These are phyloP conservation scores for Drosophila atripex DNA, from an alignment of 2,888 invertebrate genomes.

Conservation along the genomic window DNA sequence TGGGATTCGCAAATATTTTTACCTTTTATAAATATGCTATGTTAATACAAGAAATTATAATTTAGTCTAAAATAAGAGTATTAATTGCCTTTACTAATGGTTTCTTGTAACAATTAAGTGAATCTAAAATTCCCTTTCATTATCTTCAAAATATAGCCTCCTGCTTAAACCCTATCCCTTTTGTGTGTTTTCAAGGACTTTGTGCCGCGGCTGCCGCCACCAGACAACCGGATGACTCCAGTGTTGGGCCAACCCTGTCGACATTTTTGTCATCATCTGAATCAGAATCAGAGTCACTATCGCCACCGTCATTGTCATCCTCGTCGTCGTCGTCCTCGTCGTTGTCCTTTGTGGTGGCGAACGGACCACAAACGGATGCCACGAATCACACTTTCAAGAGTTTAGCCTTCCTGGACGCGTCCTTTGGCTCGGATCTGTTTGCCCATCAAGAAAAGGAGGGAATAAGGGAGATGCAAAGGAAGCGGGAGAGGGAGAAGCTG, in stretches of 20 bases:
- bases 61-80: too few species aligned
- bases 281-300: constrained; percentile 7
- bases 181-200: constrained; percentile 51
- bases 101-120: too few species aligned
- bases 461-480: constrained; percentile 36
- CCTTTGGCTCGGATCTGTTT: constrained; percentile 53
- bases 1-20: too few species aligned
- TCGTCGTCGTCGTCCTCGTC: constrained; percentile 14
- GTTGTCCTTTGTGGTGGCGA: constrained; percentile 41
- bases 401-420: constrained; percentile 72
- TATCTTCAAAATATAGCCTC: too few species aligned
- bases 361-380: constrained; percentile 60
- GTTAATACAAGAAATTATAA: too few species aligned
- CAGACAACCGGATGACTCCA: constrained; percentile 43
- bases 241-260: constrained; percentile 44
- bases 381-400: constrained; percentile 79
- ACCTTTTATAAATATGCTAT: too few species aligned
- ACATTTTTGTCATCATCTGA: constrained; percentile 30
- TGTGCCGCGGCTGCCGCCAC: constrained; percentile 46
- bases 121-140: not conserved
- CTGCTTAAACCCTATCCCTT: constrained; percentile 5
- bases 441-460: constrained; percentile 32
- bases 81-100: too few species aligned
- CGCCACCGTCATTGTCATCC: not conserved
- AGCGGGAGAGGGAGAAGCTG: constrained; percentile 9